Base-by-base conservation (phyloP, 1,140 invertebrate genomes). In the Ptiloglossa arizonensis region DNA sequence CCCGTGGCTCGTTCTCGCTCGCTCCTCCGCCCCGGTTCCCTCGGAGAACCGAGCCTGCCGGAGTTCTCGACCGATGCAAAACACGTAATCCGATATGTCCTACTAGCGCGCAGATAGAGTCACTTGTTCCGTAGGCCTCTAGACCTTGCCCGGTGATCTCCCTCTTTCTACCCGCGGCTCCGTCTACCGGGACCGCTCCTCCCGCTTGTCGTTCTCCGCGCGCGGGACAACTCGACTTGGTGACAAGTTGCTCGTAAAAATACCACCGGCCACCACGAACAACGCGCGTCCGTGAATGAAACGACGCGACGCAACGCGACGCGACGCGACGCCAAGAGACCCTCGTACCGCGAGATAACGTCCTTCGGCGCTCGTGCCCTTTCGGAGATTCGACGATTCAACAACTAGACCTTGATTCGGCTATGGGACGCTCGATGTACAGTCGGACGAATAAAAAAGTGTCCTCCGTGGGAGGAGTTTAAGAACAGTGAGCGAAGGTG, bases 51-150 rank as follows among this genome's bases (percentile, higher is more conserved):
- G 15, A 13, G 24, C 41, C 59, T 48, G 48, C 54, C 44, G 50
- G 74, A 71, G 63, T 50, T 78, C 68, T 67, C 44, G 60, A 67
- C 69, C 79, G 81, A 85, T 86, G 87, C 84, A 84, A 80, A 86
- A 86, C 81, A 84, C 71, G 89, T 89, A 89, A 91, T 89, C 83
- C 87, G 89, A 90, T 91, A 89, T 86, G 88, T 89, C 85, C 85
- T 86, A 88, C 86, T 86, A 84, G 78, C 68, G 63, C 62, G 74
- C 66, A 89, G 89, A 90, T 90, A 87, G 88, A 90, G 88, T 90
- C 89, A 89, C 87, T 90, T 85, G 86, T 81, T 85, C 35, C 69
- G 71, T 81, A 54, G n/a, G 63, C 44, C 67, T 77, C 73, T 62
- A 71, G 71, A 67, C 59, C 52, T 70, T 57, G 64, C 46, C 59